Conservation (phyloP, 2,888 invertebrate genomes). For the Caenorhabditis sp. region DNA sequence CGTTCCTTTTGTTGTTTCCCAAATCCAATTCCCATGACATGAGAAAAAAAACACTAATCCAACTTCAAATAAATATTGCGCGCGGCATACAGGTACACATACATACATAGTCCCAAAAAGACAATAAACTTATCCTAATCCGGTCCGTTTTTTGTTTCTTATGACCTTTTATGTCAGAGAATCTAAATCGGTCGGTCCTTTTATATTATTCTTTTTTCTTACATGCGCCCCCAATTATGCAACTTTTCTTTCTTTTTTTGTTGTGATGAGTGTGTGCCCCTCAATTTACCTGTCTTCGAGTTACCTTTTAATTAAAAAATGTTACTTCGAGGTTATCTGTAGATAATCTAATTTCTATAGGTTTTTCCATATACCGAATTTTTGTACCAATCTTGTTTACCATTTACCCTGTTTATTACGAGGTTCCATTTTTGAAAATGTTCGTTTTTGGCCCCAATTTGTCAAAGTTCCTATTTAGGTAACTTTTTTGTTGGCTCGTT, state of each 20-base stretch:
- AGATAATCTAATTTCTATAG: too few species aligned
- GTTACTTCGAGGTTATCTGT: too few species aligned
- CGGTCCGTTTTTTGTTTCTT: not conserved
- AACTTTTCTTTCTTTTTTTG: not conserved
- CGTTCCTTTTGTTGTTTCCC: not conserved
- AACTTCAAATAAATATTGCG: not conserved
- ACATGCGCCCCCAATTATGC: not conserved
- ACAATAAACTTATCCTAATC: constrained; percentile 1
- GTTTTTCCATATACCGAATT: too few species aligned
- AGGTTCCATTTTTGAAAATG: too few species aligned
- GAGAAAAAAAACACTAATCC: not conserved
- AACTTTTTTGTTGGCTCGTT: too few species aligned
- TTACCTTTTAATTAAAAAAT: not conserved
- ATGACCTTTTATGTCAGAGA: not conserved
- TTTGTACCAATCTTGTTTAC: too few species aligned
- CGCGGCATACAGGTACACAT: not conserved
- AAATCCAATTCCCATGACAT: not conserved
- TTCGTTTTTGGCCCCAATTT: too few species aligned
- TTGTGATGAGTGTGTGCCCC: constrained; percentile 1
- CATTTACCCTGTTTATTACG: too few species aligned
- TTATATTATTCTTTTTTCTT: not conserved
- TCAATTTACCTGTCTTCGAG: constrained; percentile 12
- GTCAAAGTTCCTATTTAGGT: too few species aligned
- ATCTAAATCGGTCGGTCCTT: not conserved
- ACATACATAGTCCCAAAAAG: not conserved